A percentile compares a stretch with the other conserved stretches of the same genome.
phyloP scores from a whole-genome alignment of 2,797 vertebrate species.

The Microctenopoma stevenorrisi region DNA sequence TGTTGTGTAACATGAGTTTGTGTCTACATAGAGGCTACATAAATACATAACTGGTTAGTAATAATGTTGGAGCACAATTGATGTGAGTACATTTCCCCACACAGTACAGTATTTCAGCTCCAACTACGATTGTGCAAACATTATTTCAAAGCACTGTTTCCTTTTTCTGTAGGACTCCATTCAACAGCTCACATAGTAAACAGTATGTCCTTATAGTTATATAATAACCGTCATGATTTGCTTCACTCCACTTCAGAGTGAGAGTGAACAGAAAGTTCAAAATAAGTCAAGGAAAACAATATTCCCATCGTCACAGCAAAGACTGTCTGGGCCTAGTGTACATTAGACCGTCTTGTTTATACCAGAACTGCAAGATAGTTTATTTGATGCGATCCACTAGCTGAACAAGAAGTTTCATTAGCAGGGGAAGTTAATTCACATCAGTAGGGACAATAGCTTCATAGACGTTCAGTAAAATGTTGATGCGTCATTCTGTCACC shows the following conservation, averaged over 20 bases:
- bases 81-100: constrained; percentile 20
- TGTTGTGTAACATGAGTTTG: constrained; percentile 34
- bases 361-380: constrained; percentile 53
- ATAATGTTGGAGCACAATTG: constrained; percentile 35
- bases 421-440: constrained; percentile 55
- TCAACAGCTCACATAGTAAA: constrained; percentile 74
- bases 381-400: constrained; percentile 41
- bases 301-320: constrained; percentile 40
- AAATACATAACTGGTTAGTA: constrained; percentile 42
- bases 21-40: constrained; percentile 64
- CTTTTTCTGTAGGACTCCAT: constrained; percentile 46
- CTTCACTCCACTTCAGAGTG: constrained; percentile 66
- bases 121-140: constrained; percentile 66
- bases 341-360: constrained; percentile 31
- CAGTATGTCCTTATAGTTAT: constrained; percentile 76
- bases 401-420: constrained; percentile 43
- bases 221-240: constrained; percentile 77
- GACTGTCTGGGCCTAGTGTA: constrained; percentile 52
- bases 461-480: constrained; percentile 24
- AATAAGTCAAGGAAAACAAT: constrained; percentile 33
- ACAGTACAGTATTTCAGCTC: constrained; percentile 50
- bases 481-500: constrained; percentile 32
- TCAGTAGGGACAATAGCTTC: constrained; percentile 36
- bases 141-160: constrained; percentile 55
- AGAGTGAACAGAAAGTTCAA: constrained; percentile 49